Conservation (phyloP, 2,113 vertebrate species). For the Rhea americana region DNA sequence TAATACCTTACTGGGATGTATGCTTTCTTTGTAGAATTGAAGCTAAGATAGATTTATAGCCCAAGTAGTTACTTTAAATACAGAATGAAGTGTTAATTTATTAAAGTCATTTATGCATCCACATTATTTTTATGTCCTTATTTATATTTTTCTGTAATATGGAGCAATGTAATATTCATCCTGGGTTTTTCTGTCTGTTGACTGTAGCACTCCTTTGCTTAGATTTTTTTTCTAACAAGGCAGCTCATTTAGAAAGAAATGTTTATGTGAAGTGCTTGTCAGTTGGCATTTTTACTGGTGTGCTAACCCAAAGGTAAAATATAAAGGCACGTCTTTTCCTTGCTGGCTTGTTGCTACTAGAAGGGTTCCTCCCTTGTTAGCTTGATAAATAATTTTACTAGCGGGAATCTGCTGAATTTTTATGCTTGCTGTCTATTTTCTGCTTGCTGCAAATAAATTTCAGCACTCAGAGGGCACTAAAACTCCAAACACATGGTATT, state of each 20-base stretch:
- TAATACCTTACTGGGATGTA: constrained; percentile 18
- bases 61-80: constrained; percentile 42
- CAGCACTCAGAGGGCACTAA: constrained; percentile 94
- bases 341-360: constrained; percentile 86
- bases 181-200: constrained; percentile 62
- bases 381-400: constrained; percentile 99
- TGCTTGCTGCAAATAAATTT: constrained; percentile 98
- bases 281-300: constrained; percentile 90
- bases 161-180: constrained; percentile 14
- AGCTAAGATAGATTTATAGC: neutral
- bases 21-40: neutral
- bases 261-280: constrained; percentile 90
- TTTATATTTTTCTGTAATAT: constrained; percentile 55
- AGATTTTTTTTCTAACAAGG: constrained; percentile 78
- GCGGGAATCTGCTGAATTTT: constrained; percentile 95
- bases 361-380: constrained; percentile 96
- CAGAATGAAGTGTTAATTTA: constrained; percentile 70
- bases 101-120: constrained; percentile 50
- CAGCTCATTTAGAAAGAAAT: constrained; percentile 86
- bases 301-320: constrained; percentile 93
- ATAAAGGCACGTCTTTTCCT: constrained; percentile 94
- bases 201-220: constrained; percentile 63
- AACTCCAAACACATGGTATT: constrained; percentile 84
- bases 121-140: constrained; percentile 47
- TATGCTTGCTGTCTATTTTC: constrained; percentile 96